Conservation (phyloP, 2,797 vertebrate species). For the Crax fasciolata region DNA sequence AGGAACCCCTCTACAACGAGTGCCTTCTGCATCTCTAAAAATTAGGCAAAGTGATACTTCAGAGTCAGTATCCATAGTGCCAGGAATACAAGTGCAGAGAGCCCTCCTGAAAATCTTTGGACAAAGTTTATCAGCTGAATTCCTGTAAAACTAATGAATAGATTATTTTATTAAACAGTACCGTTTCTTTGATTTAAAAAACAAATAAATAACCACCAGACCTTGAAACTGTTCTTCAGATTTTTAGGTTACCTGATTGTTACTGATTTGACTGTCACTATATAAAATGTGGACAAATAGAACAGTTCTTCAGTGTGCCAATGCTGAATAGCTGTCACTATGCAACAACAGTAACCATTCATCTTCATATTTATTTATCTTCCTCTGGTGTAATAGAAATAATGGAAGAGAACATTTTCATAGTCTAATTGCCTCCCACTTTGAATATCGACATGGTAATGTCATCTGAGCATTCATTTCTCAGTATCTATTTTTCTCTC, state of each 20-base stretch:
- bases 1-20: not conserved
- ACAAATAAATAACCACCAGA: fast-evolving
- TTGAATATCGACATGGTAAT: conserved; percentile 38
- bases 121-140: not conserved
- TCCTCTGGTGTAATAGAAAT: not conserved
- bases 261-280: not conserved
- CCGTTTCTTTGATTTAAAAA: not conserved
- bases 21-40: not conserved
- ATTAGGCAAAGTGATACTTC: not conserved
- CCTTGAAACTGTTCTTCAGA: not conserved
- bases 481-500: not conserved
- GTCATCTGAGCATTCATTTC: conserved; percentile 19
- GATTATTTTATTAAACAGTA: not conserved
- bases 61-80: not conserved
- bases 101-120: not conserved
- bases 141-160: not conserved
- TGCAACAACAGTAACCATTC: not conserved
- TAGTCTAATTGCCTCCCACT: conserved; percentile 28
- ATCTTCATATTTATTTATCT: conserved; percentile 21
- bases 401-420: conserved; percentile 7
- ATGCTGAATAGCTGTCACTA: not conserved
- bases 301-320: not conserved
- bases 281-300: not conserved
- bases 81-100: not conserved
- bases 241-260: not conserved